Base-by-base conservation (phyloP, 2,113 vertebrate species). In the Echinops telfairi region DNA sequence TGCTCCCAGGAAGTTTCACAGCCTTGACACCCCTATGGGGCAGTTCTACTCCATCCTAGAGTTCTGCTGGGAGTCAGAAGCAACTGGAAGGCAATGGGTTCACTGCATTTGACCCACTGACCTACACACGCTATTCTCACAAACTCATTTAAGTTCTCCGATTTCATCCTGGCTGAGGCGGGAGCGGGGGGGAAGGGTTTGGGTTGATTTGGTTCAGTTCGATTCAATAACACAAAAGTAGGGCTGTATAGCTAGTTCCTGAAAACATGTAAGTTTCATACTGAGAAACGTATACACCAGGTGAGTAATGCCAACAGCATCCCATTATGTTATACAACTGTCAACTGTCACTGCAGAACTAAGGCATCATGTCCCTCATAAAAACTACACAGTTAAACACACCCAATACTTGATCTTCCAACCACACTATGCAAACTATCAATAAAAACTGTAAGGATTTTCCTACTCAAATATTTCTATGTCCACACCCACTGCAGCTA, bases 381-480 rank as follows among this genome's bases (percentile, higher is more conserved):
- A 79, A 83, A 71, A 64, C 31, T 6, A 76, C 71, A n/a, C 29
- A 62, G 43, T 27, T 47, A 64, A 88, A 77, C 77, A 88, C 0
- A 0, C 38, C 88, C 40, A 40, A 10, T 3, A 43, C 40, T 38
- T 90, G 53, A 73, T 81, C 73, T 81, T 91, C 91, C 62, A 73
- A 73, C 64, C 27, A 8, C 6, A 60, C 0, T 76, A 2, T 27
- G 22, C 29, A 62, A 89, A 80, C 57, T 31, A 33, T 33, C 64
- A 82, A 6, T 47, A 76, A 93, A 77, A 91, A 71, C 27, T 75
- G 40, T 23, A 38, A 92, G 12, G 25, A 81, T 38, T 83, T 84
- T 77, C 71, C 71, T 5, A 29, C 0, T n/a, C 60, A 62, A n/a
- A 17, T 27, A 79, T 68, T 40, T 62, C 70, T 75, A 6, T 40